Conservation (phyloP, 2,888 invertebrate genomes). For the Calliphora vomitoria region DNA sequence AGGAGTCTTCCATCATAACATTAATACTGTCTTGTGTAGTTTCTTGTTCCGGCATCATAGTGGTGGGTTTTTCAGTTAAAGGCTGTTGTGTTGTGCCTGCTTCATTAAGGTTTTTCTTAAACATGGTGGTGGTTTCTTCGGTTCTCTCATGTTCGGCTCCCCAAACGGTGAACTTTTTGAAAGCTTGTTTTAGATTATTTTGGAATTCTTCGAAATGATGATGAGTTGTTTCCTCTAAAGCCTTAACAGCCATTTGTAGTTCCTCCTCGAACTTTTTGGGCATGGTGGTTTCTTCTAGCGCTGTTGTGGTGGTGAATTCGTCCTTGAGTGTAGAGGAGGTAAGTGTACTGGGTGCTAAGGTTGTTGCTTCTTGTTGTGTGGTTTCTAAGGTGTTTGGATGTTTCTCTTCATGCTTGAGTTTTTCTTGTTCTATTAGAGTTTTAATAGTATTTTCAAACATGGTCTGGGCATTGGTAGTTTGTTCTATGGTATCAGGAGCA, state of each 20-base stretch:
- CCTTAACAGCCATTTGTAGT: conserved; percentile 32
- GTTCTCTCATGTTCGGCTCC: neutral
- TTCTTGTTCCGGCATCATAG: neutral
- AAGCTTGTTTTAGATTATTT: conserved; percentile 48
- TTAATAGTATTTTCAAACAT: conserved; percentile 12
- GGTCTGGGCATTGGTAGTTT: neutral
- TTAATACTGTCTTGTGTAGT: neutral
- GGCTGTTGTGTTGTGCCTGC: neutral
- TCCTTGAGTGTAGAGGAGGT: neutral
- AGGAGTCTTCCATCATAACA: neutral
- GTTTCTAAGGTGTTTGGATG: neutral
- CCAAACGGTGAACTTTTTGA: conserved; percentile 27
- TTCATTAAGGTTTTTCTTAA: neutral
- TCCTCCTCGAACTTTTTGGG: conserved; percentile 28
- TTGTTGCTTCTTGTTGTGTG: neutral
- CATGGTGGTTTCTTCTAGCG: neutral
- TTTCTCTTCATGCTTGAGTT: neutral
- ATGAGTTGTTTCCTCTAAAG: conserved; percentile 32
- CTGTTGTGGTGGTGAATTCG: neutral
- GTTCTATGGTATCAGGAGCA: neutral
- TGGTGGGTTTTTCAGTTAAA: neutral
- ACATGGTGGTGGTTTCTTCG: neutral
- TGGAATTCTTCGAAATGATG: conserved; percentile 49
- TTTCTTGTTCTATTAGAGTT: neutral
- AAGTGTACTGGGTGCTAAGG: neutral